These are phyloP conservation scores for Calameuta idolon DNA, from an alignment of 2,888 invertebrate species.

Conservation along the genomic window DNA sequence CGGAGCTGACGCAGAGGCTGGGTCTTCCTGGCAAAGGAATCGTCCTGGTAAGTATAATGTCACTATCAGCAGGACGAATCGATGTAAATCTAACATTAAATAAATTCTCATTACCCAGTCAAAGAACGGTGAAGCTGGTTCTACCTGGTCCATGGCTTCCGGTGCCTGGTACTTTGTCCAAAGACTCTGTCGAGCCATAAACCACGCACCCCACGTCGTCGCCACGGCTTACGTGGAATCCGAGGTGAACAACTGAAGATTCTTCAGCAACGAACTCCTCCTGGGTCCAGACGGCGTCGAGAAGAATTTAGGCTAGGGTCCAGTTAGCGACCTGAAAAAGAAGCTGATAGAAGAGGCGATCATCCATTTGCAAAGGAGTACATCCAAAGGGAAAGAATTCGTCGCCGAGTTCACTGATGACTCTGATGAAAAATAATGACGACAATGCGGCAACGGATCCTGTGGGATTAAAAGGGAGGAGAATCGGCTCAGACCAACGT, in stretches of 20 bases:
- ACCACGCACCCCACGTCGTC: constrained; percentile 27
- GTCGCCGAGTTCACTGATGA: not conserved
- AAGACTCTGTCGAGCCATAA: constrained; percentile 25
- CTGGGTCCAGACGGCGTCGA: constrained; percentile 21
- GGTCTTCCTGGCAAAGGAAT: constrained; percentile 10
- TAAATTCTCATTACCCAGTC: constrained; percentile 18
- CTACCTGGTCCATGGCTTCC: constrained; percentile 29
- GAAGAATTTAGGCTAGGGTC: constrained; percentile 23
- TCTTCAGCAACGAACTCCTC: constrained; percentile 25
- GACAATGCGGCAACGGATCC: not conserved
- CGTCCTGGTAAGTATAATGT: constrained; percentile 2
- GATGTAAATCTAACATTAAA: not conserved
- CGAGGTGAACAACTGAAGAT: constrained; percentile 17
- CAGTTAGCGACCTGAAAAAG: constrained; percentile 18
- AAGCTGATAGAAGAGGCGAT: constrained; percentile 21
- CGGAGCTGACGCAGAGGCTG: constrained; percentile 10
- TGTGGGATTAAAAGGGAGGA: not conserved
- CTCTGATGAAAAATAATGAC: not conserved
- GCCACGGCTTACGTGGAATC: constrained; percentile 29
- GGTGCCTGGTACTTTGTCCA: constrained; percentile 26
- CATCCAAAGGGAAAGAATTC: not conserved
- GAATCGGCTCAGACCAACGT: not conserved
- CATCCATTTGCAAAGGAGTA: constrained; percentile 9
- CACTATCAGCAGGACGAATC: not conserved
- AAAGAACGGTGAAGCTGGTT: constrained; percentile 22